Percentiles rank a stretch among this genome's conserved stretches.
These are phyloP conservation scores for Stichodactyla helianthus DNA, from an alignment of 64 coral and sea anemone species.

Conservation along the genomic window DNA sequence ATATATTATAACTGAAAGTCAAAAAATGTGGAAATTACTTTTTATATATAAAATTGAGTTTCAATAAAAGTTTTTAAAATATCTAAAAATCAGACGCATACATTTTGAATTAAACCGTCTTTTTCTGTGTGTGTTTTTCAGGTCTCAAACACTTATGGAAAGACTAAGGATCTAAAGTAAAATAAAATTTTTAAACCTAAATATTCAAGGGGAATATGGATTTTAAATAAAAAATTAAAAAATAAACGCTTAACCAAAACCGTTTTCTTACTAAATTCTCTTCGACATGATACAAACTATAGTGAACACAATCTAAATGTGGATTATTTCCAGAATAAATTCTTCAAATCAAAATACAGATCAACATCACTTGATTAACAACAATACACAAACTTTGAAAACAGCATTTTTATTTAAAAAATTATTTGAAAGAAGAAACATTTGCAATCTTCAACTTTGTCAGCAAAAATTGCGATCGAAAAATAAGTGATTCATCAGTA, in stretches of 20 bases:
- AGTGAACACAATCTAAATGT: too few relatives aligned
- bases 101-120: background rate
- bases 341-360: too few relatives aligned
- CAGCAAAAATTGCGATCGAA: background rate
- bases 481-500: background rate
- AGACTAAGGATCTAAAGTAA: conserved; percentile 6
- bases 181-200: background rate
- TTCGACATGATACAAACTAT: too few relatives aligned
- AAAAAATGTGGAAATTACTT: too few relatives aligned
- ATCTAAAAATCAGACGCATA: too few relatives aligned
- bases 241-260: too few relatives aligned
- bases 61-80: too few relatives aligned
- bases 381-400: background rate
- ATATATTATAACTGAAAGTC: too few relatives aligned
- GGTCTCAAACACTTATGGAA: background rate
- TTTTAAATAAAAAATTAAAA: background rate
- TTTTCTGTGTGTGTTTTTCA: background rate
- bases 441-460: background rate
- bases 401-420: background rate
- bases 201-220: background rate
- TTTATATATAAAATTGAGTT: too few relatives aligned
- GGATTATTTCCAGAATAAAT: too few relatives aligned
- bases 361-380: too few relatives aligned
- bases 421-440: background rate
- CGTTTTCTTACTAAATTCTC: too few relatives aligned